Evolutionary conservation across 2,888 invertebrate species (phyloP).

Genomic region (Cryptocephalus primarius): DNA sequence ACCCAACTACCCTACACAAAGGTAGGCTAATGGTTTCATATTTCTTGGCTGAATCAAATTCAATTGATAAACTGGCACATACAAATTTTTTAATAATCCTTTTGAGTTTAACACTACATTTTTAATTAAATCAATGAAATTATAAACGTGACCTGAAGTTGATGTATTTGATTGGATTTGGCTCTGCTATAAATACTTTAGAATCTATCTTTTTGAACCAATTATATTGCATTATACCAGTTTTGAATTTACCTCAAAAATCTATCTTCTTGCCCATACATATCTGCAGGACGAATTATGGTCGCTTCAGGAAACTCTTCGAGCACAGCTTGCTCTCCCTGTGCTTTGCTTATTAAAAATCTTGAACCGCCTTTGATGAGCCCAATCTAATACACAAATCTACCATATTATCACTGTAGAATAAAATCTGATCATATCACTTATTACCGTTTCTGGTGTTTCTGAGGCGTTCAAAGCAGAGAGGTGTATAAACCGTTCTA

Average conservation of each 20-base stretch:
- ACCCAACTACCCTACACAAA: too few relatives aligned
- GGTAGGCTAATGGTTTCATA: too few relatives aligned
- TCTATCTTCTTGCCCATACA: conserved; percentile 83
- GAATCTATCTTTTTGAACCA: too few relatives aligned
- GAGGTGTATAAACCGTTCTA: conserved; percentile 85
- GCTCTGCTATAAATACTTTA: too few relatives aligned
- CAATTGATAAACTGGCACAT: too few relatives aligned
- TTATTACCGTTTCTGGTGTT: conserved; percentile 50
- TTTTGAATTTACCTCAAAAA: conserved; percentile 51
- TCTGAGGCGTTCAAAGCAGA: conserved; percentile 74
- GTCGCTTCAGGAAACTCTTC: conserved; percentile 94
- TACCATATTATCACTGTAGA: not conserved
- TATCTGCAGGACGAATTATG: conserved; percentile 84
- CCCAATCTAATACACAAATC: conserved; percentile 6
- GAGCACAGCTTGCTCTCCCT: conserved; percentile 81
- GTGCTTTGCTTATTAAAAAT: conserved; percentile 67
- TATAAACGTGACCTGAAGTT: too few relatives aligned
- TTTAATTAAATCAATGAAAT: too few relatives aligned
- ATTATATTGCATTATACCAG: too few relatives aligned
- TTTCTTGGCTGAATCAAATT: too few relatives aligned
- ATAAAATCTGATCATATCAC: not conserved
- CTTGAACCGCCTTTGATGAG: conserved; percentile 63
- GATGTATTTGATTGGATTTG: too few relatives aligned
- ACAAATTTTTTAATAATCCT: too few relatives aligned
- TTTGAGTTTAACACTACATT: too few relatives aligned